Conservation (phyloP, 92 coral and sea anemone genomes). For the Actinostola sp. region DNA sequence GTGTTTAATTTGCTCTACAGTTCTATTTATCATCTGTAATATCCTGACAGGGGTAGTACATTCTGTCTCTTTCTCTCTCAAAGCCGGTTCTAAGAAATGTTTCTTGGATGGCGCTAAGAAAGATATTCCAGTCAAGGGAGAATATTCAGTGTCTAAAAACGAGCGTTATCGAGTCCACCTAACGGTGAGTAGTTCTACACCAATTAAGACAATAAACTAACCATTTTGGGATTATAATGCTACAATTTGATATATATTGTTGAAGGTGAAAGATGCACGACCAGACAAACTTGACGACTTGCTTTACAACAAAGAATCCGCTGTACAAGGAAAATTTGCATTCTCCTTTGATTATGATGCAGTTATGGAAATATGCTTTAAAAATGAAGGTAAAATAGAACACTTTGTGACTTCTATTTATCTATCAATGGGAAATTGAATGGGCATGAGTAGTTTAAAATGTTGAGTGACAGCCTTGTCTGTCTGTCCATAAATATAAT, state of each 20-base stretch:
- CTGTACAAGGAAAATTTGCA: conserved; percentile 92
- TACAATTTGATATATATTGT: no score
- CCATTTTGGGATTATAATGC: no score
- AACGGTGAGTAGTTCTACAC: conserved; percentile 52
- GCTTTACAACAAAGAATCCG: conserved; percentile 87
- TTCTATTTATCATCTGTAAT: conserved; percentile 1
- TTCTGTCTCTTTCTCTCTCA: conserved; percentile 21
- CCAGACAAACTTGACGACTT: conserved; percentile 50
- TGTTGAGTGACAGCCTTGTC: no score
- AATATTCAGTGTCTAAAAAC: conserved; percentile 35
- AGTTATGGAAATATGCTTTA: conserved; percentile 88
- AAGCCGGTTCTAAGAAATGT: conserved; percentile 33
- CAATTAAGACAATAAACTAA: no score
- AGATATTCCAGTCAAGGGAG: conserved; percentile 32
- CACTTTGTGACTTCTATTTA: no score
- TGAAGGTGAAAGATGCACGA: conserved; percentile 26
- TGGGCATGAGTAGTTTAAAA: no score
- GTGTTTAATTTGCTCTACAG: not conserved
- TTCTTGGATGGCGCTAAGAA: conserved; percentile 29
- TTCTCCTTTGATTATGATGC: conserved; percentile 97
- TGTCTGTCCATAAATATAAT: not conserved
- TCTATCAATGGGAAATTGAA: no score
- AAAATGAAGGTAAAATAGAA: conserved; percentile 77
- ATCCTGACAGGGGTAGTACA: not conserved
- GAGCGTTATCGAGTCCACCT: conserved; percentile 23